Percentiles rank a stretch among this genome's conserved stretches.
phyloP scores from a whole-genome alignment of 2,797 vertebrate species.

The Columba guinea region DNA sequence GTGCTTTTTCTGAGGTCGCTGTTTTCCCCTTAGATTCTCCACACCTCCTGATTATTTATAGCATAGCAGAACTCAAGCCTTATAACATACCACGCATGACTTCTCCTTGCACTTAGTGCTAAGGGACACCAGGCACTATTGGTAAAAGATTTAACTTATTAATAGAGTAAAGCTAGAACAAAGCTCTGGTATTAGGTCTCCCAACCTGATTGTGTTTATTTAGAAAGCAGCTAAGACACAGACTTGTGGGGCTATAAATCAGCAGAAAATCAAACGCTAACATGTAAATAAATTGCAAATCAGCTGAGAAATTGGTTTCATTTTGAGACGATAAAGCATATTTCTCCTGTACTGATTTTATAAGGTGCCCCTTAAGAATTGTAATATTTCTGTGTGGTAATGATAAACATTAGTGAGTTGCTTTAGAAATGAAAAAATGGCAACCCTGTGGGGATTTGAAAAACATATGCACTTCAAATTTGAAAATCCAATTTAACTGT shows the following conservation, averaged over 20 bases:
- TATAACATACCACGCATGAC: slow-evolving; percentile 35
- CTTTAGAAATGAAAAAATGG: slow-evolving; percentile 84
- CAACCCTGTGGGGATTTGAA: slow-evolving; percentile 80
- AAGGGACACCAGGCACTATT: neutral
- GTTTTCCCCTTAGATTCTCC: slow-evolving; percentile 43
- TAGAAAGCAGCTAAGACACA: slow-evolving; percentile 63
- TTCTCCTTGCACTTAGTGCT: slow-evolving; percentile 17
- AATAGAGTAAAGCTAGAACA: slow-evolving; percentile 55
- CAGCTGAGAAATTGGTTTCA: slow-evolving; percentile 80
- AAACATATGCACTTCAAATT: slow-evolving; percentile 82
- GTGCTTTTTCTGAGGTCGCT: slow-evolving; percentile 34
- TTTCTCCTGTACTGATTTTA: slow-evolving; percentile 74
- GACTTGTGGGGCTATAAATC: slow-evolving; percentile 77
- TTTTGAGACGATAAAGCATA: slow-evolving; percentile 75
- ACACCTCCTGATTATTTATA: slow-evolving; percentile 49
- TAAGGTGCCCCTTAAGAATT: slow-evolving; percentile 81
- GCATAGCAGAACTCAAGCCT: slow-evolving; percentile 5
- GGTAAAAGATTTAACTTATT: slow-evolving; percentile 59
- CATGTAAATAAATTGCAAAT: slow-evolving; percentile 84
- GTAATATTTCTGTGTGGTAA: slow-evolving; percentile 77
- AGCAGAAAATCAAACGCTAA: slow-evolving; percentile 80
- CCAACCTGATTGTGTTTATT: slow-evolving; percentile 60
- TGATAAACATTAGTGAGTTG: slow-evolving; percentile 80
- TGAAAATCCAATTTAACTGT: slow-evolving; percentile 86
- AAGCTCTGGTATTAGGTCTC: slow-evolving; percentile 3